Conservation (phyloP, 1,140 invertebrate species). For the Drosophila eugracilis region DNA sequence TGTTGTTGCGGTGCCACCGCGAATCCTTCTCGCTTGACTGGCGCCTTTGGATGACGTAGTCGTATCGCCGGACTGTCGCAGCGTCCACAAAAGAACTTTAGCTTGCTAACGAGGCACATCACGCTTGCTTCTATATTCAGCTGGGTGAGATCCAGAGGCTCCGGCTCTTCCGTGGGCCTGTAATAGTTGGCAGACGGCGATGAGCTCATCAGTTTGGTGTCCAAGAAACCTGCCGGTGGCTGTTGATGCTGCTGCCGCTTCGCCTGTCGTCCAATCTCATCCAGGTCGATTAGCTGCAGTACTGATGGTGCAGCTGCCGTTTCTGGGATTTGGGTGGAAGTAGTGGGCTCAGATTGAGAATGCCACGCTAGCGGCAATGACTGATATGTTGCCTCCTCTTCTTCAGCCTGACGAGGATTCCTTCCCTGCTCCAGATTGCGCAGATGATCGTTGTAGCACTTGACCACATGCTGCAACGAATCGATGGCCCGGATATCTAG, state of each 20-base stretch:
- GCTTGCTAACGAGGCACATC: slow-evolving; percentile 93
- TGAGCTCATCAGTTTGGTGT: slow-evolving; percentile 90
- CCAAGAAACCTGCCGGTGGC: slow-evolving; percentile 86
- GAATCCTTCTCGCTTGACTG: slow-evolving; percentile 82
- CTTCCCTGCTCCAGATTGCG: slow-evolving; percentile 50
- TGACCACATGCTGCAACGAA: slow-evolving; percentile 76
- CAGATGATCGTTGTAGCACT: slow-evolving; percentile 79
- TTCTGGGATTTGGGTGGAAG: not conserved
- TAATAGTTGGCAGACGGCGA: slow-evolving; percentile 93
- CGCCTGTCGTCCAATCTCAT: slow-evolving; percentile 39
- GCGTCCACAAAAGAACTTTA: slow-evolving; percentile 90
- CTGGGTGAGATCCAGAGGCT: slow-evolving; percentile 95
- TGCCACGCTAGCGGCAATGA: slow-evolving; percentile 64
- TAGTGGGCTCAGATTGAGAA: not conserved
- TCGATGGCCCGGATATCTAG: slow-evolving; percentile 82
- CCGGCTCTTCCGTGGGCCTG: slow-evolving; percentile 92
- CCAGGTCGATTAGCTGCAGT: slow-evolving; percentile 62
- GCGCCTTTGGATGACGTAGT: slow-evolving; percentile 85
- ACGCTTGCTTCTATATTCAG: slow-evolving; percentile 95
- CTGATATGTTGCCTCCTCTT: slow-evolving; percentile 69
- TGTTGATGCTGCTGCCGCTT: slow-evolving; percentile 7
- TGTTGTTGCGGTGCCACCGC: slow-evolving; percentile 67
- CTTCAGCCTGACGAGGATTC: too few relatives aligned
- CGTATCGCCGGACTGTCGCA: slow-evolving; percentile 90
- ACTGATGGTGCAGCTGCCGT: not conserved